Conservation (phyloP, 2,113 vertebrate genomes). For the Circaetus cinerascens region DNA sequence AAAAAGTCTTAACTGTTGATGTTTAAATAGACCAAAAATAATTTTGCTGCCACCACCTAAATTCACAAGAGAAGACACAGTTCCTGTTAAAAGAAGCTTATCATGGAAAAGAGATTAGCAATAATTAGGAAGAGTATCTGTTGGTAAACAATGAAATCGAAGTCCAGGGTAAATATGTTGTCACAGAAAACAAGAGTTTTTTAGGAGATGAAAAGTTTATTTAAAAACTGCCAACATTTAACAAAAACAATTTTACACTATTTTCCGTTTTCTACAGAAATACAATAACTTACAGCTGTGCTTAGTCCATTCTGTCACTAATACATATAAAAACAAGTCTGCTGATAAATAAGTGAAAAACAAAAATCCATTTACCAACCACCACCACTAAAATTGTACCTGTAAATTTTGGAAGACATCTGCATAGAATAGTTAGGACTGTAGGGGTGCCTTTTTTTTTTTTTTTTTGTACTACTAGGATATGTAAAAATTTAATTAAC, state of each 20-base stretch:
- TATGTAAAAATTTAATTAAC: slow-evolving; percentile 56
- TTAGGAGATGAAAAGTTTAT: slow-evolving; percentile 75
- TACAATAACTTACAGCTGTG: slow-evolving; percentile 69
- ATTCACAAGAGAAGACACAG: not conserved
- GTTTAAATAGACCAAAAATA: not conserved
- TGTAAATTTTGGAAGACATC: slow-evolving; percentile 65
- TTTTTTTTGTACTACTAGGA: slow-evolving; percentile 7
- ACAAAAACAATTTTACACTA: slow-evolving; percentile 65
- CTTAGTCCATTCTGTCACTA: slow-evolving; percentile 63
- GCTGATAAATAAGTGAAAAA: slow-evolving; percentile 57
- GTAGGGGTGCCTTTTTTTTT: not conserved
- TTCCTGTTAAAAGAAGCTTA: not conserved
- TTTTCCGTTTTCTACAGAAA: slow-evolving; percentile 72
- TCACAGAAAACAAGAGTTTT: not conserved
- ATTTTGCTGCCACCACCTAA: not conserved
- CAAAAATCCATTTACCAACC: slow-evolving; percentile 43
- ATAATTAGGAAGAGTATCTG: not conserved
- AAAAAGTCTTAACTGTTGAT: not conserved
- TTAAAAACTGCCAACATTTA: slow-evolving; percentile 74
- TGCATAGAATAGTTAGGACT: slow-evolving; percentile 62
- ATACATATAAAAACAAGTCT: slow-evolving; percentile 64
- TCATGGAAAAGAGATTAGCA: not conserved
- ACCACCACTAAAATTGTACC: slow-evolving; percentile 56
- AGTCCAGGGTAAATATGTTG: not conserved
- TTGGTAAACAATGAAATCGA: not conserved